Conservation (phyloP, 2,888 invertebrate genomes). For the Halictus quadricinctus region DNA sequence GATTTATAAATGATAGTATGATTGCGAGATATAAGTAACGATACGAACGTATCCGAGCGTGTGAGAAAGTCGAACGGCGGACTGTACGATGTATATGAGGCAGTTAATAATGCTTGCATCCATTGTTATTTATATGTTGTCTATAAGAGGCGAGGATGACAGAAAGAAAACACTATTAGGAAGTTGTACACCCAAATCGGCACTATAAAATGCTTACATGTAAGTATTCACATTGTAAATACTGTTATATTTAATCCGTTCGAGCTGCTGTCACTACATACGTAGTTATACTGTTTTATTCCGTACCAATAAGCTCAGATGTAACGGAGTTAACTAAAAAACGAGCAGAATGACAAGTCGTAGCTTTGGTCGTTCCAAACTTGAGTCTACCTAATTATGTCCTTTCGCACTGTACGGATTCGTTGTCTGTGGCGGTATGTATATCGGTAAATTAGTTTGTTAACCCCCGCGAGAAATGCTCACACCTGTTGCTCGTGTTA, state of each 20-base stretch:
- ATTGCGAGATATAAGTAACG: constrained; percentile 30
- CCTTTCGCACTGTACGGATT: not conserved
- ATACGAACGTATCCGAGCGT: constrained; percentile 46
- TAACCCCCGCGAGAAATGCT: not conserved
- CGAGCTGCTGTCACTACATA: constrained; percentile 69
- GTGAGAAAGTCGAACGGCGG: constrained; percentile 54
- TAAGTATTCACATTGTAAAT: constrained; percentile 75
- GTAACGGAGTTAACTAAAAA: constrained; percentile 41
- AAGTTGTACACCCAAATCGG: constrained; percentile 72
- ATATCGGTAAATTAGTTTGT: not conserved
- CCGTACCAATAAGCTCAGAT: constrained; percentile 62
- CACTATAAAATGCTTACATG: constrained; percentile 70
- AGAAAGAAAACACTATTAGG: constrained; percentile 65
- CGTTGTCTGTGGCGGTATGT: constrained; percentile 18
- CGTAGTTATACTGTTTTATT: constrained; percentile 67
- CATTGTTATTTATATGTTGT: constrained; percentile 72
- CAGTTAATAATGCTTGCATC: constrained; percentile 63
- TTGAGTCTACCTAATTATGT: constrained; percentile 21
- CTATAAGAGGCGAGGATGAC: constrained; percentile 47
- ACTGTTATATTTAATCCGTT: constrained; percentile 70
- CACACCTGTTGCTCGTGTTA: constrained; percentile 6
- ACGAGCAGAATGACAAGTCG: constrained; percentile 29
- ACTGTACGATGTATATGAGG: constrained; percentile 61
- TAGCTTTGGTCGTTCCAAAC: constrained; percentile 39
- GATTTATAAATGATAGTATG: constrained; percentile 61